Base-by-base conservation (phyloP, 1,140 invertebrate species). In the Saccostrea glomerata region DNA sequence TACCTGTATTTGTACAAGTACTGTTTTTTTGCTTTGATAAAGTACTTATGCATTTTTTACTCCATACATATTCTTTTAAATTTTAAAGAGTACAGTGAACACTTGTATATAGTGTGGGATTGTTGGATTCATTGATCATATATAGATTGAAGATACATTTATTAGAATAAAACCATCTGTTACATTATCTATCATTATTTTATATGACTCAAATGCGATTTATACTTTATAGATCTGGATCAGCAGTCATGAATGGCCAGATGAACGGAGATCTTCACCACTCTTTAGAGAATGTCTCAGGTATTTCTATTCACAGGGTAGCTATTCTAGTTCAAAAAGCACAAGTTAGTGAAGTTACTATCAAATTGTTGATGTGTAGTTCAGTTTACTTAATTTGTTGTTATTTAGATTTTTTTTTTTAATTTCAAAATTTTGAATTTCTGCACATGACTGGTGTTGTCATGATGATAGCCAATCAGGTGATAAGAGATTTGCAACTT, bases 221-320 rank as follows among this genome's bases (percentile, higher is more conserved):
- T 77, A 25, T 77, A 17, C 25, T 91, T n/a, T 90, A 60, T 87
- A 90, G 91, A 58, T 56, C 73, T 20, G 84, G 83, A 11, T 82
- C 83, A 47, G 70, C 70, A 25, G 87, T 86, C 55, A 58, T 90
- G 55, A 90, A 91, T 84, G 91, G 89, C 55, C 88, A 89, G 87
- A 88, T 91, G 82, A 91, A 91, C 83, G 91, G 91, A 15, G 91
- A 91, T 25, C 86, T 91, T 87, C 87, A 91, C 36, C 89, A 91
- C 47, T 77, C 85, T 12, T 25, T 60, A 23, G 70, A 89, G 63
- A 86, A 86, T 30, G 73, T 89, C 23, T 82, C 88, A 89, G 88
- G 88, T 89, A 89, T 60, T 36, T 23, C 56, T 36, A 84, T 2
- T 7, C 20, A 17, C 20, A 23, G 82, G 70, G 70, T 77, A 77